Evolutionary conservation across 2,797 vertebrate genomes (phyloP), one percentile per base, ranked within the genome.

Genomic region (Benthosema pterotum): DNA sequence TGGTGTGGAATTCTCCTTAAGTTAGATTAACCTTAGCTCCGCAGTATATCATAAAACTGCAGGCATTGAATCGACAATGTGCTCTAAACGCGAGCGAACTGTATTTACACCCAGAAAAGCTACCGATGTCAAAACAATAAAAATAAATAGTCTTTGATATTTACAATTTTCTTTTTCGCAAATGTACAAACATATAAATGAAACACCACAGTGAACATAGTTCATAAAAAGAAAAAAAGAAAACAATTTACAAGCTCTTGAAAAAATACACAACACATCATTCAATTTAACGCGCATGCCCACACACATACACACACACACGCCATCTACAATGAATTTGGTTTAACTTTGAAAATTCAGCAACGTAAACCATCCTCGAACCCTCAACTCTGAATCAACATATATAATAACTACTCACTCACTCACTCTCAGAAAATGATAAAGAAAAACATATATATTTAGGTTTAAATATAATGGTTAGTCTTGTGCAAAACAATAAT

Each of bases 211-310:
- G 28, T n/a, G 51, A 77, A 73, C 57, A 52, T 22, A 42, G 62
- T 78, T 73, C 81, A 85, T 79, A 87, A 78, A 79, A 65, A 71
- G 84, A 85, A 57, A 8, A 7, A 38, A 7, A 38, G 89, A 17
- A 82, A 65, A 70, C 25, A 84, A 91, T 90, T 73, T 87, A 92
- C 87, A 92, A 46, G 67, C 50, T 56, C 53, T 60, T 56, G 3
- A 79, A 48, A 58, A 61, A 72, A 69, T 52, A 62, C 3, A 11
- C 63, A 74, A 65, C 77, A 56, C 74, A 67, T 60, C 6, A 54
- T 63, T 69, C 57, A 70, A 5, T 46, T 63, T 62, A 57, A 25
- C 13, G 32, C 11, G 32, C 7, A 2, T 32, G 4, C 7, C 28
- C 32, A 9, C 32, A 38, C 32, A 38, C 32, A 38, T 9, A 38